phyloP scores from a whole-genome alignment of 2,797 vertebrate genomes.

The Darevskia nairensis region DNA sequence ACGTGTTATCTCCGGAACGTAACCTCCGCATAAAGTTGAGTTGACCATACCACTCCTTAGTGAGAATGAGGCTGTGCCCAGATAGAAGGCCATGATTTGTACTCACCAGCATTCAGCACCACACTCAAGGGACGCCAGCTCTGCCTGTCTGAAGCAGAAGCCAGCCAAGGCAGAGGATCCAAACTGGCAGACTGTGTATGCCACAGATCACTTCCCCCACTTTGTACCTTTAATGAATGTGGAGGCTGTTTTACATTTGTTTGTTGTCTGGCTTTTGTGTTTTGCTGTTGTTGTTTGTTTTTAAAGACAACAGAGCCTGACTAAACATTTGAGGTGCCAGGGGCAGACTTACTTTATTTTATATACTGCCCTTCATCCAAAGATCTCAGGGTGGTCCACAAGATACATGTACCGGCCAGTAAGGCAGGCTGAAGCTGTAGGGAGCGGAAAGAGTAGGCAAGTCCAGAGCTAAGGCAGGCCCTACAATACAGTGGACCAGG shows the following conservation, averaged over 20 bases:
- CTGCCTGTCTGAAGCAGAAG: background rate
- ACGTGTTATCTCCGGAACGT: too few relatives aligned
- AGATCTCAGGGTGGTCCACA: too few relatives aligned
- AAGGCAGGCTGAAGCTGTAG: background rate
- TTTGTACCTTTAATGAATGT: background rate
- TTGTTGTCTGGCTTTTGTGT: too few relatives aligned
- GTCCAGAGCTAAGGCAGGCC: background rate
- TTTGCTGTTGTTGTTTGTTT: too few relatives aligned
- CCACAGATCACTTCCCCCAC: background rate
- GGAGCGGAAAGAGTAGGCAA: background rate
- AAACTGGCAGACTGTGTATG: background rate
- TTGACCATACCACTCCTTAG: background rate
- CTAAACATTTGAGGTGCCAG: too few relatives aligned
- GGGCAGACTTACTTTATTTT: too few relatives aligned
- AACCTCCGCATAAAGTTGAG: too few relatives aligned
- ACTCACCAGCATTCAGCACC: too few relatives aligned
- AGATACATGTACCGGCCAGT: too few relatives aligned
- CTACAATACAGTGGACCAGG: background rate
- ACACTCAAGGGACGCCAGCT: background rate
- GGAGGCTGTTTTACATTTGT: background rate
- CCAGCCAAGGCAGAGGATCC: background rate
- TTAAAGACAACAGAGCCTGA: too few relatives aligned
- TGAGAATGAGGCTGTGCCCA: background rate
- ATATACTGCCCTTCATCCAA: too few relatives aligned
- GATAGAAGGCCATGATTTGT: background rate